Evolutionary conservation across 2,113 vertebrate genomes (phyloP), one percentile per base, ranked within the genome.

Genomic region (Cottus gobio): DNA sequence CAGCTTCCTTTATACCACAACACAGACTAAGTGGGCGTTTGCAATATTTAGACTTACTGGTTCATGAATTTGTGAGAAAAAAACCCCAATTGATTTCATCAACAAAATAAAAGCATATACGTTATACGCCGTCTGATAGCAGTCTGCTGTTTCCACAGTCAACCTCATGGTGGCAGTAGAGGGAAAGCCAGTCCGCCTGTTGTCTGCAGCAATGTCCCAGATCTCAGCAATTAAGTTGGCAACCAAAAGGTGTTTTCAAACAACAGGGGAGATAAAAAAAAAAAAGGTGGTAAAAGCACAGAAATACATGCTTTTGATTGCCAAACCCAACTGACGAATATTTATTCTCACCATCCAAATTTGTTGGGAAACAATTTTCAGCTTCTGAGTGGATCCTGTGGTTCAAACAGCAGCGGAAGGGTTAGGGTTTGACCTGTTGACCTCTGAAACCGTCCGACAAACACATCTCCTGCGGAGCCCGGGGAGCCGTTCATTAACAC

Each of bases 401-500:
- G 48, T 50, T n/a, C 2, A 50, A 50, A n/a, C 48, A 50, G 20
- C 48, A 22, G n/a, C n/a, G n/a, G n/a, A n/a, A n/a, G n/a, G n/a
- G n/a, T n/a, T n/a, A n/a, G n/a, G n/a, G n/a, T 63, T 63, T 63
- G 34, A 11, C 34, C 20, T 42, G n/a, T 64, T 22, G n/a, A 42
- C 36, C 24, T 42, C 34, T 42, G 48, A 56, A 34, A 2, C 13
- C 13, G 50, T 70, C 15, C 9, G 1, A 62, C 34, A 62, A n/a
- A 60, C 69, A n/a, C n/a, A n/a, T n/a, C n/a, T n/a, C n/a, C n/a
- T n/a, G n/a, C n/a, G n/a, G n/a, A n/a, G n/a, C n/a, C n/a, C n/a
- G n/a, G n/a, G n/a, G n/a, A n/a, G n/a, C n/a, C 15, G 15, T 46
- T 75, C 44, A 77, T 77, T 54, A 77, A 44, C 74, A 44, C 46